Evolutionary conservation across 2,113 vertebrate genomes (phyloP).

Genomic region (Euleptes europaea): DNA sequence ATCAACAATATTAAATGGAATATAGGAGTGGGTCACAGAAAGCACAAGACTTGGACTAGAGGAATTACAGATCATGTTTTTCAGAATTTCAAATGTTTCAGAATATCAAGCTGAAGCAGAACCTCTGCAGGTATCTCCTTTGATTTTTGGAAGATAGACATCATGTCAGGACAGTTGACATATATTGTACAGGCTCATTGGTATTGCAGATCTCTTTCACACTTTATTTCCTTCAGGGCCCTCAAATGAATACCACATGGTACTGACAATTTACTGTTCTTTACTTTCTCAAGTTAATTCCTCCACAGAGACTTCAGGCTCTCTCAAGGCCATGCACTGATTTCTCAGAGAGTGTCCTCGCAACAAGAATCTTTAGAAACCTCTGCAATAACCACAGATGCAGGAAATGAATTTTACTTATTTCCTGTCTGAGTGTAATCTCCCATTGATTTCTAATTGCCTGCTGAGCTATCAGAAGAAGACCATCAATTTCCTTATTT

Average conservation of each 20-base stretch:
- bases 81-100: slow-evolving; percentile 29
- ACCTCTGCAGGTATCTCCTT: neutral
- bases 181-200: slow-evolving; percentile 25
- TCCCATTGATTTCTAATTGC: slow-evolving; percentile 1
- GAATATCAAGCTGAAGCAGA: neutral
- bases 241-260: slow-evolving; percentile 66
- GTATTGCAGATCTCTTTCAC: slow-evolving; percentile 29
- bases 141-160: slow-evolving; percentile 3
- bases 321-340: slow-evolving; percentile 26
- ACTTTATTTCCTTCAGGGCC: slow-evolving; percentile 49
- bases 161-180: neutral
- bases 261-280: slow-evolving; percentile 46
- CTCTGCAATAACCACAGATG: slow-evolving; percentile 29
- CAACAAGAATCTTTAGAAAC: slow-evolving; percentile 40
- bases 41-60: neutral
- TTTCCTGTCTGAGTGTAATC: slow-evolving; percentile 15
- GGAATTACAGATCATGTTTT: neutral
- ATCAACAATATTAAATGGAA: neutral
- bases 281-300: slow-evolving; percentile 60
- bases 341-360: slow-evolving; percentile 59
- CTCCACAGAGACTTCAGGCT: slow-evolving; percentile 34
- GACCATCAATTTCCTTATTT: slow-evolving; percentile 1
- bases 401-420: slow-evolving; percentile 49
- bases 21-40: neutral
- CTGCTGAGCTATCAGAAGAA: neutral